Conservation (phyloP, 2,113 vertebrate species). For the Laticauda colubrina region DNA sequence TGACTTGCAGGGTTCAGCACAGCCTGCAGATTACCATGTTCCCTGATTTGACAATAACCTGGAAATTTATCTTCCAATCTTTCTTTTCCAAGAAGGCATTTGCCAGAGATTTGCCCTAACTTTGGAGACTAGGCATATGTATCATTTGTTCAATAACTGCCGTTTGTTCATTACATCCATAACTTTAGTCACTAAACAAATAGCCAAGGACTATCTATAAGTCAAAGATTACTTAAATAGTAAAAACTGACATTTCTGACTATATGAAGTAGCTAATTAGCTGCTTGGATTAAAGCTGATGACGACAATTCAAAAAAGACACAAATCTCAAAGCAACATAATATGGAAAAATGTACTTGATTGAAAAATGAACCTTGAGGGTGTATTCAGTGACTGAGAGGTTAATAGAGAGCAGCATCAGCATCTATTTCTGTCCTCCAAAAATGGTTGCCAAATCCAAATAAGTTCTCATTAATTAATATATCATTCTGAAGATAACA, state of each 20-base stretch:
- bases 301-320: neutral
- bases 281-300: neutral
- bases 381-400: neutral
- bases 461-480: fast-evolving
- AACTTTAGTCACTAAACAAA: neutral
- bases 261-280: neutral
- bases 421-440: neutral
- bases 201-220: no score
- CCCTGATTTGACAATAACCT: neutral
- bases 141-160: neutral
- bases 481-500: neutral
- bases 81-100: neutral
- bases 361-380: neutral
- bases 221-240: neutral
- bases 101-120: neutral
- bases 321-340: neutral
- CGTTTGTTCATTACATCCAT: neutral
- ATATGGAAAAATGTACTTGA: neutral
- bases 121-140: neutral
- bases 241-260: neutral
- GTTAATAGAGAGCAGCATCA: neutral
- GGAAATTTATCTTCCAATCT: neutral
- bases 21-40: neutral
- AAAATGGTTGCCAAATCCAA: neutral
- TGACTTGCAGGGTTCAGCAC: neutral